These are phyloP conservation scores for Drosophila robusta DNA, from an alignment of 2,888 invertebrate genomes.

Conservation along the genomic window DNA sequence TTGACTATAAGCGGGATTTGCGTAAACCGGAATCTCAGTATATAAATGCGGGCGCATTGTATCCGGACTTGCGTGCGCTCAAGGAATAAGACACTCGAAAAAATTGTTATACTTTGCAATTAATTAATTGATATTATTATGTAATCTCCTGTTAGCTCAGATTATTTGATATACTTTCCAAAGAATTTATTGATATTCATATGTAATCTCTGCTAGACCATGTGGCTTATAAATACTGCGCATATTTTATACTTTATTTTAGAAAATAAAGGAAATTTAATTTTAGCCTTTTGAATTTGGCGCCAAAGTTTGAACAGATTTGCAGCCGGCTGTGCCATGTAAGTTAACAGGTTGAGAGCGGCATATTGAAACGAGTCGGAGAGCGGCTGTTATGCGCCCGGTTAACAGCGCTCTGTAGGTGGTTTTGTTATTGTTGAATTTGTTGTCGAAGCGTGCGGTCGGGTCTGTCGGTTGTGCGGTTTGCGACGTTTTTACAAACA, in stretches of 20 bases:
- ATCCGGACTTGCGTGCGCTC: slow-evolving; percentile 82
- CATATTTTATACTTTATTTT: slow-evolving; percentile 3
- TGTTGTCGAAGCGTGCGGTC: slow-evolving; percentile 47
- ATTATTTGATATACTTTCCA: slow-evolving; percentile 17
- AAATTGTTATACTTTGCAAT: slow-evolving; percentile 1
- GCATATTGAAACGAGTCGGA: too few relatives aligned
- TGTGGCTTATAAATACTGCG: not conserved
- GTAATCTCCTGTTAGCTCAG: slow-evolving; percentile 15
- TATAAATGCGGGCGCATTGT: slow-evolving; percentile 81
- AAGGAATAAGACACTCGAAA: slow-evolving; percentile 53
- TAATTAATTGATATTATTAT: slow-evolving; percentile 15
- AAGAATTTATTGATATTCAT: slow-evolving; percentile 22
- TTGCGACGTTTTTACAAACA: slow-evolving; percentile 23
- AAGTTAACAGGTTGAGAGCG: slow-evolving; percentile 9
- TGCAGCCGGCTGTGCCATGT: slow-evolving; percentile 1
- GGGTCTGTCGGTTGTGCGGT: slow-evolving; percentile 42
- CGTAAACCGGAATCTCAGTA: slow-evolving; percentile 72
- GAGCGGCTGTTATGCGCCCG: not conserved
- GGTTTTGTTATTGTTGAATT: slow-evolving; percentile 49
- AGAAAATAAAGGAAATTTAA: not conserved
- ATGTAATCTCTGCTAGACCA: not conserved
- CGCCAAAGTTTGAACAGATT: not conserved
- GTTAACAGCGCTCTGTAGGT: slow-evolving; percentile 31
- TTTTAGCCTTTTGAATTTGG: not conserved
- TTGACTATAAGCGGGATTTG: slow-evolving; percentile 82